Evolutionary conservation across 92 coral and sea anemone genomes (phyloP).

Genomic region (Pocillopora grandis): DNA sequence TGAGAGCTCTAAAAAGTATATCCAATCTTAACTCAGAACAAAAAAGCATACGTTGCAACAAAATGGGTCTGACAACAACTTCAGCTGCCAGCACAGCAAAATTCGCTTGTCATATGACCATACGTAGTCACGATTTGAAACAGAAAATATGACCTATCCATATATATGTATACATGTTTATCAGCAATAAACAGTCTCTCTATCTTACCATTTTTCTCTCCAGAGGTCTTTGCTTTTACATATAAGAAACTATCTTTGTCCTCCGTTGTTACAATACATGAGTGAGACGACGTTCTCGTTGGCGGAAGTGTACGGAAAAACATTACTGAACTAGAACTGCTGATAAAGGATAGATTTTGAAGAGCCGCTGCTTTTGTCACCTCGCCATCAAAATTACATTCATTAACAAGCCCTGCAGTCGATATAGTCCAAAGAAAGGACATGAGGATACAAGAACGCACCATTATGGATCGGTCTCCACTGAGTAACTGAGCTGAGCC

Average conservation of each 20-base stretch:
- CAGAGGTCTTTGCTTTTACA: constrained; percentile 31
- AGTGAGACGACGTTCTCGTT: constrained; percentile 16
- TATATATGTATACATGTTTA: neutral
- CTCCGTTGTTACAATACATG: constrained; percentile 19
- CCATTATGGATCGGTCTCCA: neutral
- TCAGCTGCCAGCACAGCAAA: neutral
- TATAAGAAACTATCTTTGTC: constrained; percentile 22
- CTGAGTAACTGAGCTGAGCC: neutral
- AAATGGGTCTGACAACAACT: neutral
- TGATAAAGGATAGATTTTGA: neutral
- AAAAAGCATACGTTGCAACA: neutral
- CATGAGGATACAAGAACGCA: neutral
- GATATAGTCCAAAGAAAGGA: constrained; percentile 3
- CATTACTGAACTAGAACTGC: neutral
- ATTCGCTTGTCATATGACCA: too few species aligned
- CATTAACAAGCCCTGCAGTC: constrained; percentile 15
- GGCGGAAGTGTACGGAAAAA: constrained; percentile 15
- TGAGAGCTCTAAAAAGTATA: too few species aligned
- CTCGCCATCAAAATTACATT: constrained; percentile 29
- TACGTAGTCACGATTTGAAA: neutral
- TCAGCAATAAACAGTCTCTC: neutral
- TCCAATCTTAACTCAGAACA: too few species aligned
- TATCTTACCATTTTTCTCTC: constrained; percentile 21
- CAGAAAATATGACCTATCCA: neutral
- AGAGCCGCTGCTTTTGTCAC: neutral